Conservation (phyloP, 2,888 invertebrate genomes). For the Melangyna quadrimaculata region DNA sequence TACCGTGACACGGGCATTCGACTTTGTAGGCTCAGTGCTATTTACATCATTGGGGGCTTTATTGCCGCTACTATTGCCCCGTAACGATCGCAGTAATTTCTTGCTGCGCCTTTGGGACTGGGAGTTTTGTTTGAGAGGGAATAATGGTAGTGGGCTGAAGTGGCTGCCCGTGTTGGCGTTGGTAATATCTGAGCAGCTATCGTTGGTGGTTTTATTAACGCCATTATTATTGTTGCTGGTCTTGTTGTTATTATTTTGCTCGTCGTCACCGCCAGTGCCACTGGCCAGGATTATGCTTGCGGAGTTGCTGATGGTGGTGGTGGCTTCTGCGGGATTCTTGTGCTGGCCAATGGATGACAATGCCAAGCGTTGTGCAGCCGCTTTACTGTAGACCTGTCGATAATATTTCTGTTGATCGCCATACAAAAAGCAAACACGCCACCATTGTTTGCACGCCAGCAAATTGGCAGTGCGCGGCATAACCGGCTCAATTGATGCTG, state of each 20-base stretch:
- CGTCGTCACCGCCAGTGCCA: slow-evolving; percentile 71
- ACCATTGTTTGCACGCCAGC: slow-evolving; percentile 93
- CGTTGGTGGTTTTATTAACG: slow-evolving; percentile 66
- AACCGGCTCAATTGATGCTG: slow-evolving; percentile 78
- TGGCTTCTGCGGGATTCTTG: slow-evolving; percentile 48
- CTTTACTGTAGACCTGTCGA: slow-evolving; percentile 88
- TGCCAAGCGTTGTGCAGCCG: slow-evolving; percentile 82
- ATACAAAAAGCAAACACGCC: slow-evolving; percentile 94
- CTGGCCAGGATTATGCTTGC: slow-evolving; percentile 46
- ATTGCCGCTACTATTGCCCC: slow-evolving; percentile 75
- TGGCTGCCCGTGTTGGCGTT: slow-evolving; percentile 64
- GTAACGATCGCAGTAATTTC: slow-evolving; percentile 78
- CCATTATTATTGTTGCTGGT: slow-evolving; percentile 57
- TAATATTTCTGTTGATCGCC: slow-evolving; percentile 93
- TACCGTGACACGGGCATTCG: slow-evolving; percentile 80
- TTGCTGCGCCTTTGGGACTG: slow-evolving; percentile 74
- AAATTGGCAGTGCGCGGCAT: slow-evolving; percentile 85
- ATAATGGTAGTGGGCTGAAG: slow-evolving; percentile 72
- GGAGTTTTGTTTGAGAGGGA: slow-evolving; percentile 69
- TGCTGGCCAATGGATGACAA: slow-evolving; percentile 74
- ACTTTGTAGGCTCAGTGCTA: slow-evolving; percentile 75
- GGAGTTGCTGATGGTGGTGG: slow-evolving; percentile 45
- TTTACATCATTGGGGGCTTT: slow-evolving; percentile 50
- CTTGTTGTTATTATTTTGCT: slow-evolving; percentile 74
- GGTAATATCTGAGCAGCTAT: slow-evolving; percentile 48